These are phyloP conservation scores for Gobius niger DNA, from an alignment of 2,113 vertebrate genomes.

Conservation along the genomic window DNA sequence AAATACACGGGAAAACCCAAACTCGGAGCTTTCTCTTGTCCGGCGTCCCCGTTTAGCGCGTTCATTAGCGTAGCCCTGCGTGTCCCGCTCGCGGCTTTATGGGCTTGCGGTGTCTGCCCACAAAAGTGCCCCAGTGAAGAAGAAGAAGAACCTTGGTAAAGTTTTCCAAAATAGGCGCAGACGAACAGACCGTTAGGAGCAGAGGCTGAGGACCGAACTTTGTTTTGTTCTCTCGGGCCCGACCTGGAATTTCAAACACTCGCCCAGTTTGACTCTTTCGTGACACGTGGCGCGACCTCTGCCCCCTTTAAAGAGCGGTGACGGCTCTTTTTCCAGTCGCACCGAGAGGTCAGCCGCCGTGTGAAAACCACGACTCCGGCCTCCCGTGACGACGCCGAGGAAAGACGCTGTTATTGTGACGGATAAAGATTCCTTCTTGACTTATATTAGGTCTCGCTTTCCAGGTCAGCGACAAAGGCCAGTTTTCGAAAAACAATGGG, in stretches of 20 bases:
- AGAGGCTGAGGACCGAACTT: too few relatives aligned
- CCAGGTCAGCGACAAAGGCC: not conserved
- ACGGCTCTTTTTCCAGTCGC: slow-evolving; percentile 35
- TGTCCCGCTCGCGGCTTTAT: slow-evolving; percentile 50
- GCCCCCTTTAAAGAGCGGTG: slow-evolving; percentile 30
- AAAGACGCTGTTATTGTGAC: not conserved
- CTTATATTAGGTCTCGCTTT: not conserved
- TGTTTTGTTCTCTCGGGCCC: slow-evolving; percentile 40
- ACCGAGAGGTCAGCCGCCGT: slow-evolving; percentile 29
- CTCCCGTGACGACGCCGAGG: slow-evolving; percentile 27
- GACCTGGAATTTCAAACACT: slow-evolving; percentile 53
- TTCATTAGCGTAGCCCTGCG: slow-evolving; percentile 56
- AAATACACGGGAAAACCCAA: slow-evolving; percentile 48
- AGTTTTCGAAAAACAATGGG: not conserved
- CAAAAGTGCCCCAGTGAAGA: slow-evolving; percentile 46
- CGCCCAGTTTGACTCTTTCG: slow-evolving; percentile 40
- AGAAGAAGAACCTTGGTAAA: slow-evolving; percentile 20
- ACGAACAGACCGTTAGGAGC: slow-evolving; percentile 13
- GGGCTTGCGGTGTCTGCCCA: slow-evolving; percentile 42
- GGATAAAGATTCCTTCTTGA: slow-evolving; percentile 3
- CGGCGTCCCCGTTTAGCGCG: slow-evolving; percentile 60
- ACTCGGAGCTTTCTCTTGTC: slow-evolving; percentile 26
- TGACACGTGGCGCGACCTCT: slow-evolving; percentile 46
- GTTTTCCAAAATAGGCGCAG: slow-evolving; percentile 29
- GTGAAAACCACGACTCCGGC: slow-evolving; percentile 43